Evolutionary conservation across 2,797 vertebrate species (phyloP).

Genomic region (Orientallactaga sibirica): DNA sequence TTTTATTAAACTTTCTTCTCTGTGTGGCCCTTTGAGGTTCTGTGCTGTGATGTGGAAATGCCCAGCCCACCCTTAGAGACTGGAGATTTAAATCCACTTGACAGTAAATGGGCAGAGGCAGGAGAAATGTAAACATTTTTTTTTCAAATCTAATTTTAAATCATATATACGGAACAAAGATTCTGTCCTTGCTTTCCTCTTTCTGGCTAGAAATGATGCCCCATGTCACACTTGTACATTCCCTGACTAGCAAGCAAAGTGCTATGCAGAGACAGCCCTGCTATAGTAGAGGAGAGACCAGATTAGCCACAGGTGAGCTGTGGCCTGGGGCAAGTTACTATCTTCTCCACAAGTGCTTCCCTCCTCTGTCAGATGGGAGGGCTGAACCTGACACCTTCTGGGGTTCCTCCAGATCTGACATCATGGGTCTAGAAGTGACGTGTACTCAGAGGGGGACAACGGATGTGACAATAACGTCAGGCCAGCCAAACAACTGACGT

Average conservation of each 20-base stretch:
- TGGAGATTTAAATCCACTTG: conserved; percentile 14
- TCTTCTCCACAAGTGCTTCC: not conserved
- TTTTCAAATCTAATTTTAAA: conserved; percentile 50
- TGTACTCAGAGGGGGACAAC: not conserved
- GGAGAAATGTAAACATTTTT: not conserved
- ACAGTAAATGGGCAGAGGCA: not conserved
- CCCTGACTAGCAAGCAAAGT: not conserved
- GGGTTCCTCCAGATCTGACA: not conserved
- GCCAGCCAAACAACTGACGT: not conserved
- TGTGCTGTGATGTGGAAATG: not conserved
- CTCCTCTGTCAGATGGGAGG: not conserved
- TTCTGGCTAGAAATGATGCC: conserved; percentile 26
- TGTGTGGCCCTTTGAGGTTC: not conserved
- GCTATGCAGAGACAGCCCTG: not conserved
- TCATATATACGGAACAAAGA: not conserved
- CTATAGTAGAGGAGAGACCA: not conserved
- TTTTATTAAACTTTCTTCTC: conserved; percentile 4
- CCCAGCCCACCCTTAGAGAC: not conserved
- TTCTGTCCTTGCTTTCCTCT: not conserved
- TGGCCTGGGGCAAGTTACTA: not conserved
- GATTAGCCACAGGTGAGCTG: not conserved
- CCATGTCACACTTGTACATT: conserved; percentile 1
- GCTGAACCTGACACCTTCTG: not conserved
- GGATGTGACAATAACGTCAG: not conserved
- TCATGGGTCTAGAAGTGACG: not conserved